These are phyloP conservation scores for Iphiclides podalirius DNA, from an alignment of 2,888 invertebrate species.

Conservation along the genomic window DNA sequence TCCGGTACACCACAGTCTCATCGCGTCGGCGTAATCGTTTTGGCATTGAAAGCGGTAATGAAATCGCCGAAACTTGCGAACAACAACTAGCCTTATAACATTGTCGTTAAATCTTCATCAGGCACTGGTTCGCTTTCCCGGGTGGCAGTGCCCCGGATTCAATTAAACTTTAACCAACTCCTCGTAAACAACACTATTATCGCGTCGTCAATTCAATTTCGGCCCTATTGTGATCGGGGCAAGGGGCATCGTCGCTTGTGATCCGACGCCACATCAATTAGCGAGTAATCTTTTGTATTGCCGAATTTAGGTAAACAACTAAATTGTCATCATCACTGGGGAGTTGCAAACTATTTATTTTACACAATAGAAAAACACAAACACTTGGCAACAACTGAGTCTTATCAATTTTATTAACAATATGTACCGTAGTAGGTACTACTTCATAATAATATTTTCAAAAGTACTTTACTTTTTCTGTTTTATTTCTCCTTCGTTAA, in stretches of 20 bases:
- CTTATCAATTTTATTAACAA: no score
- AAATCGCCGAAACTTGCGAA: conserved; percentile 51
- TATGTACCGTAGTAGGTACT: no score
- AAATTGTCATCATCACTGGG: conserved; percentile 18
- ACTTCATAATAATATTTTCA: no score
- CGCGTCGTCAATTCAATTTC: conserved; percentile 41
- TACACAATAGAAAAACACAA: background rate
- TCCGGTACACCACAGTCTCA: conserved; percentile 1
- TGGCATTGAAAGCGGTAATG: conserved; percentile 36
- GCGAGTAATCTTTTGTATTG: conserved; percentile 36
- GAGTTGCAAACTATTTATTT: conserved; percentile 5
- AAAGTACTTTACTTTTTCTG: no score
- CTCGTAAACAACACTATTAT: conserved; percentile 75
- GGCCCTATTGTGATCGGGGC: conserved; percentile 34
- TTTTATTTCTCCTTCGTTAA: no score
- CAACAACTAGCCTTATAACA: conserved; percentile 48
- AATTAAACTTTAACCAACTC: conserved; percentile 76
- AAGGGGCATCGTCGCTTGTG: conserved; percentile 30
- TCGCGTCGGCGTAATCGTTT: background rate
- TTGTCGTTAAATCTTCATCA: conserved; percentile 63
- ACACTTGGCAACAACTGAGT: no score
- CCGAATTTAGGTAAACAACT: conserved; percentile 22
- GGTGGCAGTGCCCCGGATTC: conserved; percentile 52
- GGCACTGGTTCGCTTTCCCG: conserved; percentile 42
- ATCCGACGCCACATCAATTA: conserved; percentile 45